Percentiles rank a stretch among this genome's conserved stretches.
phyloP scores from a whole-genome alignment of 1,140 invertebrate genomes.

The Drosophila teissieri region DNA sequence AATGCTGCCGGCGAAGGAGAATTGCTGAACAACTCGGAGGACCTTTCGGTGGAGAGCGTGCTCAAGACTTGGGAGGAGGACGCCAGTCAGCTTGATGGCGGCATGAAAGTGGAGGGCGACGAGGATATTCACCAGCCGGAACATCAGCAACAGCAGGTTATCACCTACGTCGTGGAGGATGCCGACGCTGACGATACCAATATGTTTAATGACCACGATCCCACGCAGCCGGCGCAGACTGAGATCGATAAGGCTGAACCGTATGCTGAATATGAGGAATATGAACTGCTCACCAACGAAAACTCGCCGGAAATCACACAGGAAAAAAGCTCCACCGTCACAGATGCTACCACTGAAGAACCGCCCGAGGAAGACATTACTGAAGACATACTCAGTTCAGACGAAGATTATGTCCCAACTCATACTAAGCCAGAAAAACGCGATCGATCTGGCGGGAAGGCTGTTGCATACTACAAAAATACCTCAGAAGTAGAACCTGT shows the following conservation, averaged over 20 bases:
- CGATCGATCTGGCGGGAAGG: slow-evolving; percentile 16
- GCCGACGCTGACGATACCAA: slow-evolving; percentile 40
- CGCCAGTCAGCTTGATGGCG: slow-evolving; percentile 24
- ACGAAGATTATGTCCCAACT: slow-evolving; percentile 31
- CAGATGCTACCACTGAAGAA: not conserved
- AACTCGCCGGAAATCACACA: not conserved
- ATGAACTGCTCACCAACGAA: slow-evolving; percentile 37
- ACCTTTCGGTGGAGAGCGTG: slow-evolving; percentile 38
- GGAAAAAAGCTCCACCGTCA: not conserved
- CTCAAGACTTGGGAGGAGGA: slow-evolving; percentile 52
- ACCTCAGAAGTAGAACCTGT: not conserved
- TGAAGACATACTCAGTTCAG: slow-evolving; percentile 40
- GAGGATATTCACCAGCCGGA: not conserved
- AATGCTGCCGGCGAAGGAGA: slow-evolving; percentile 11
- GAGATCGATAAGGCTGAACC: slow-evolving; percentile 45
- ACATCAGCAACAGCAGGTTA: not conserved
- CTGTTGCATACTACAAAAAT: not conserved
- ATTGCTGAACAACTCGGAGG: slow-evolving; percentile 5
- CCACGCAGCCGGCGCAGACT: slow-evolving; percentile 32
- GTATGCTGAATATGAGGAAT: slow-evolving; percentile 62
- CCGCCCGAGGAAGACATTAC: slow-evolving; percentile 15
- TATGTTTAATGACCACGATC: slow-evolving; percentile 48
- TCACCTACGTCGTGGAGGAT: slow-evolving; percentile 15
- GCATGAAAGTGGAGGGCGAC: slow-evolving; percentile 46
- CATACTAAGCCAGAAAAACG: slow-evolving; percentile 6